Evolutionary conservation across 1,140 invertebrate genomes (phyloP), one percentile per base, ranked within the genome.

Genomic region (Mycetomoellerius zeteki): DNA sequence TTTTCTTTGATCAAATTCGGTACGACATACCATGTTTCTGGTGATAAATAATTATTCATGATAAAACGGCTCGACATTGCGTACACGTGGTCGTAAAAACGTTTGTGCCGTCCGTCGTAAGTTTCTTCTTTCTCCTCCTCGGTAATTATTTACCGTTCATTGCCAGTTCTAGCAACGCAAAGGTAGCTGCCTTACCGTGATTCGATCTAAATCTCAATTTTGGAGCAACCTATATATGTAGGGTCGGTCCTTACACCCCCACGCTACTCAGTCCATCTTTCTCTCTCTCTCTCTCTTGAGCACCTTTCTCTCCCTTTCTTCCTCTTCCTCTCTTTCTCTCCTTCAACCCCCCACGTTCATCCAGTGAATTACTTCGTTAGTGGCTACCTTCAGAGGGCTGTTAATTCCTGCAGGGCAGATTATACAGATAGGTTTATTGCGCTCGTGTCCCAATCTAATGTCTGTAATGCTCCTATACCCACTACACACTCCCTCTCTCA

Each of bases 391-490:
- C 94, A 94, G 94, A 95, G 95, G 94, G 94, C 94, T 95, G 94
- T 95, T 95, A 95, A 95, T 95, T 95, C 94, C 95, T 95, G 93
- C 94, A 95, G 95, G 94, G 94, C 95, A 95, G 95, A 95, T 95
- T 95, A 95, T 95, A 95, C 94, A 95, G 94, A 95, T 95, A 95
- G 95, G 94, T 95, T 95, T 95, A 95, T 95, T 95, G 95, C 94
- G 94, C 94, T 94, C 94, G 94, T 94, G 95, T 95, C 95, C 95
- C 95, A 94, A 95, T 95, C 94, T 95, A 95, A 95, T 95, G 95
- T 95, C 93, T 93, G 95, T 95, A 95, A 95, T 95, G 94, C 94
- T 92, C 89, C 89, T 93, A 90, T 91, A 91, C 89, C 88, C 80
- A 71, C 85, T 89, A 89, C 84, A 87, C 90, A 72, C 81, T 60